Conservation (phyloP, 2,888 invertebrate genomes). For the Deilephila porcellus region DNA sequence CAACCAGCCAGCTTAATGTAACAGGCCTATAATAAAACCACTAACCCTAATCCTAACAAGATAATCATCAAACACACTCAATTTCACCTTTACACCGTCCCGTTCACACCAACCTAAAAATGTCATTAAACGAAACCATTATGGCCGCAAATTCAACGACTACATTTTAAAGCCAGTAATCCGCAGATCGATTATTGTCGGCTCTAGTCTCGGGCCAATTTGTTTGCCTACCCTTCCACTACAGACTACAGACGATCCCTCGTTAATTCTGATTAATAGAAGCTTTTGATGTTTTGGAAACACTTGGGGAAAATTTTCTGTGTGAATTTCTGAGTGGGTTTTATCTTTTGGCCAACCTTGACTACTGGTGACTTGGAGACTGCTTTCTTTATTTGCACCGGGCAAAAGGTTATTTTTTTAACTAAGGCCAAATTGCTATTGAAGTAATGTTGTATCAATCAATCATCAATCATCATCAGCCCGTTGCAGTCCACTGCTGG, state of each 20-base stretch:
- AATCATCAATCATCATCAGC: too few species aligned
- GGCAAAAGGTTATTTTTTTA: too few species aligned
- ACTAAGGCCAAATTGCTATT: too few species aligned
- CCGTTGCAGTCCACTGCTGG: too few species aligned
- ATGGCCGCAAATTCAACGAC: background rate
- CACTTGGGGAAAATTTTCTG: background rate
- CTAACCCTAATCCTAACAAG: background rate
- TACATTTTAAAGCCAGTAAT: background rate
- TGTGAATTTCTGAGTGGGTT: too few species aligned
- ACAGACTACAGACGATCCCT: background rate
- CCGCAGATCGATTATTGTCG: conserved; percentile 13
- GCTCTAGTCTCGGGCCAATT: conserved; percentile 4
- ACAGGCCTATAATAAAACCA: too few species aligned
- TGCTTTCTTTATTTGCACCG: too few species aligned
- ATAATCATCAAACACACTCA: background rate
- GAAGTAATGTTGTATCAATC: too few species aligned
- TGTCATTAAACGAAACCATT: conserved; percentile 17
- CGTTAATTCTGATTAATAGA: conserved; percentile 20
- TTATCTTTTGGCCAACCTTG: too few species aligned
- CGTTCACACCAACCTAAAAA: background rate
- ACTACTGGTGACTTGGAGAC: too few species aligned
- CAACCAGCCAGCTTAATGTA: too few species aligned
- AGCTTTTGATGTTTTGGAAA: background rate
- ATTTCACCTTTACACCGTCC: background rate
- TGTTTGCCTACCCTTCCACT: background rate